Percentiles rank a stretch among this genome's conserved stretches.
Evolutionary conservation across 2,888 invertebrate genomes (phyloP).

Genomic region (Frankliniella fusca): DNA sequence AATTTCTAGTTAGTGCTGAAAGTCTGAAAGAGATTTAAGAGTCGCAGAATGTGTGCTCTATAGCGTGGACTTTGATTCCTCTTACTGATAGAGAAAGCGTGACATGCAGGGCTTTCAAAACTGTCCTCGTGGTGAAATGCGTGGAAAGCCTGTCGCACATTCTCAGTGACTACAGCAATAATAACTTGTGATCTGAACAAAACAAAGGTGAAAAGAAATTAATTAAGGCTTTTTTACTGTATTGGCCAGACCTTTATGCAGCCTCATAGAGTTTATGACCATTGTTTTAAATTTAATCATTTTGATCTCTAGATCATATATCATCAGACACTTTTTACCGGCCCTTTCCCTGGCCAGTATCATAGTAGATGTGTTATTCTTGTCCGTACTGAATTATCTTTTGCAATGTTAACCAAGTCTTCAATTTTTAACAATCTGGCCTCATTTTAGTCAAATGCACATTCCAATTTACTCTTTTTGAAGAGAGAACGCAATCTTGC

Average conservation of each 20-base stretch:
- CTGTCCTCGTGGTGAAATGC: background rate
- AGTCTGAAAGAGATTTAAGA: background rate
- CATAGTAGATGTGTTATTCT: background rate
- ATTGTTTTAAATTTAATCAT: background rate
- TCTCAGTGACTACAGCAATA: background rate
- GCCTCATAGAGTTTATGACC: background rate
- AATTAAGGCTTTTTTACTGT: background rate
- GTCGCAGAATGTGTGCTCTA: too few relatives aligned
- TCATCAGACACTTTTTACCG: background rate
- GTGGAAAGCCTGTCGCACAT: background rate
- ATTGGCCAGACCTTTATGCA: background rate
- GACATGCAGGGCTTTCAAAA: background rate
- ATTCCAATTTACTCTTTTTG: slow-evolving; percentile 8
- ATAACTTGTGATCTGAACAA: background rate
- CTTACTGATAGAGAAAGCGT: background rate
- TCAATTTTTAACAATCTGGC: background rate
- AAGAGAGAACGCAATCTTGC: background rate
- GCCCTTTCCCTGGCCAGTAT: background rate
- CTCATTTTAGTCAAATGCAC: background rate
- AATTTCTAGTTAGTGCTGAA: background rate
- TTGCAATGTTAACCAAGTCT: slow-evolving; percentile 12
- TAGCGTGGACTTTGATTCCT: too few relatives aligned
- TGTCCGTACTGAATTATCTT: slow-evolving; percentile 15
- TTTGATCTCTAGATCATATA: background rate
- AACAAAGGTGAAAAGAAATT: background rate